A percentile compares a stretch with the other conserved stretches of the same genome.
Conservation (phyloP, 2,113 vertebrate genomes). For the Trogon melanurus region DNA sequence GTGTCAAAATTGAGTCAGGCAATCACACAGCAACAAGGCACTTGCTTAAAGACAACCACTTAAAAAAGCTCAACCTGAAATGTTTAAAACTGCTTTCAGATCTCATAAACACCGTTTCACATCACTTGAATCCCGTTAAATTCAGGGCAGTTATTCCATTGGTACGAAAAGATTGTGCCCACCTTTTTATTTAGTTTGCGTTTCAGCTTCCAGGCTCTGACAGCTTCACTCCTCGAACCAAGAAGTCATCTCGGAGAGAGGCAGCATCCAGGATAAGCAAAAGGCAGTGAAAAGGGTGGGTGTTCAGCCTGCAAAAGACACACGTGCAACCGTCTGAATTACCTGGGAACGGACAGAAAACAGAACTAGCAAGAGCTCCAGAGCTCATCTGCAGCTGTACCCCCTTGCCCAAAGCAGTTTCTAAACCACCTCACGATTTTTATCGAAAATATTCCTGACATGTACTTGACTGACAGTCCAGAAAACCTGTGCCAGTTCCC, state of each 20-base stretch:
- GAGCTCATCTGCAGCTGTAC: neutral
- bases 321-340: no score
- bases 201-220: neutral
- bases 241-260: neutral
- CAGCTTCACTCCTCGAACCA: neutral
- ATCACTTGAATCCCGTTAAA: neutral
- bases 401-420: neutral
- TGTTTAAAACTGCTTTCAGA: neutral
- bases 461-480: accelerated
- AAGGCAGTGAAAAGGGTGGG: neutral
- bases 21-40: neutral
- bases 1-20: no score
- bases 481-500: neutral
- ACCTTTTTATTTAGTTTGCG: neutral
- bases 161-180: neutral
- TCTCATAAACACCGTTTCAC: neutral
- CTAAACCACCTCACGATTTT: neutral
- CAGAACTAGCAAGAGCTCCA: no score
- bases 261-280: neutral
- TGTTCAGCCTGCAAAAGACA: neutral
- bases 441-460: neutral
- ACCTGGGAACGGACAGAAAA: neutral
- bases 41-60: neutral
- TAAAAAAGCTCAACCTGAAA: neutral
- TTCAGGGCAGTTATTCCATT: neutral